Evolutionary conservation across 2,797 vertebrate species (phyloP).

Genomic region (Acanthis flammea): DNA sequence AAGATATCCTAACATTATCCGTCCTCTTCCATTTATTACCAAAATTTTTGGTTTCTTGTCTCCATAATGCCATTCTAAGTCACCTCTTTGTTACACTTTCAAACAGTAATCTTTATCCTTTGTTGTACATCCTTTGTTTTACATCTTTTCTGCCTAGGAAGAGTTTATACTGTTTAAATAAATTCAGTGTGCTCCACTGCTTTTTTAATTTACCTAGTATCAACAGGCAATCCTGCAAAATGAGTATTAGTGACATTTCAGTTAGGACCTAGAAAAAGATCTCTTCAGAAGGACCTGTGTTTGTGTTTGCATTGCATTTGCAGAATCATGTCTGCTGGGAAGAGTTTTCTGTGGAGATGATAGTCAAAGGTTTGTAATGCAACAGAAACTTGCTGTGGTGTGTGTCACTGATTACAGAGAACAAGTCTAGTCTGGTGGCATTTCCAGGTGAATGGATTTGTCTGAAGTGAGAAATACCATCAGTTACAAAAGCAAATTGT

Average conservation of each 20-base stretch:
- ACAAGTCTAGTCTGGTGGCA: neutral
- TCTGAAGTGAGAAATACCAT: neutral
- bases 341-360: neutral
- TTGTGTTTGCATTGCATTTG: neutral
- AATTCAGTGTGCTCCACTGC: neutral
- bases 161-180: neutral
- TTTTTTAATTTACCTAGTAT: neutral
- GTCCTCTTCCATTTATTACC: neutral
- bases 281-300: neutral
- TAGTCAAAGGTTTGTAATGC: neutral
- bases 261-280: neutral
- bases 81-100: neutral
- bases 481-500: neutral
- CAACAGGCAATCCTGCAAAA: neutral
- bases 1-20: neutral
- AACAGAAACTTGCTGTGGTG: neutral
- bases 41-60: neutral
- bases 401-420: neutral
- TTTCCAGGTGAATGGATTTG: neutral
- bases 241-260: neutral
- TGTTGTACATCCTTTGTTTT: conserved; percentile 1
- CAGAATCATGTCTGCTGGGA: neutral
- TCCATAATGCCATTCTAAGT: neutral
- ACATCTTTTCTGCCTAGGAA: neutral
- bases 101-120: neutral